Percentiles rank a stretch among this genome's conserved stretches.
These are phyloP conservation scores for Latrodectus hesperus DNA, from an alignment of 2,888 invertebrate genomes.

Conservation along the genomic window DNA sequence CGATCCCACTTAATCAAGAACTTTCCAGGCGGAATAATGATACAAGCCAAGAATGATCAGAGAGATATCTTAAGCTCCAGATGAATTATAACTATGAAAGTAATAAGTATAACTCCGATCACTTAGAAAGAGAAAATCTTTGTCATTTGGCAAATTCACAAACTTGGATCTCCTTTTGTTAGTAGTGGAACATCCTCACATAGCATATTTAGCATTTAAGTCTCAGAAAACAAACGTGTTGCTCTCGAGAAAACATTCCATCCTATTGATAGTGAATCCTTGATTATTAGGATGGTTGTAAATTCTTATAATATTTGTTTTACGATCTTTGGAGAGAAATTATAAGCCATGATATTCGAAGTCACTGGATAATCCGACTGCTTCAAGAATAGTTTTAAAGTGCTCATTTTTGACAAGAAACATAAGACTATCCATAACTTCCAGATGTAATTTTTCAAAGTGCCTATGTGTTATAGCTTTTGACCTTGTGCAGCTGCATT, in stretches of 20 bases:
- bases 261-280: neutral
- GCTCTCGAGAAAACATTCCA: neutral
- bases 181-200: neutral
- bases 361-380: neutral
- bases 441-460: neutral
- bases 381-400: neutral
- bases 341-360: neutral
- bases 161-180: neutral
- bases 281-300: neutral
- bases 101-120: conserved; percentile 1
- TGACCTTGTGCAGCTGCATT: neutral
- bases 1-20: neutral
- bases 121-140: neutral
- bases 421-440: neutral
- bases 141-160: neutral
- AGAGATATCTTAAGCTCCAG: neutral
- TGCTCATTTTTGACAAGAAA: neutral
- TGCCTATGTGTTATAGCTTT: neutral
- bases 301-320: neutral
- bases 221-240: neutral
- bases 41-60: neutral
- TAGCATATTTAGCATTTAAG: neutral
- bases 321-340: neutral
- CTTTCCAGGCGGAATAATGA: conserved; percentile 7
- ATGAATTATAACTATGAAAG: neutral